phyloP scores from a whole-genome alignment of 2,888 invertebrate species.

The Alviniconcha strummeri region DNA sequence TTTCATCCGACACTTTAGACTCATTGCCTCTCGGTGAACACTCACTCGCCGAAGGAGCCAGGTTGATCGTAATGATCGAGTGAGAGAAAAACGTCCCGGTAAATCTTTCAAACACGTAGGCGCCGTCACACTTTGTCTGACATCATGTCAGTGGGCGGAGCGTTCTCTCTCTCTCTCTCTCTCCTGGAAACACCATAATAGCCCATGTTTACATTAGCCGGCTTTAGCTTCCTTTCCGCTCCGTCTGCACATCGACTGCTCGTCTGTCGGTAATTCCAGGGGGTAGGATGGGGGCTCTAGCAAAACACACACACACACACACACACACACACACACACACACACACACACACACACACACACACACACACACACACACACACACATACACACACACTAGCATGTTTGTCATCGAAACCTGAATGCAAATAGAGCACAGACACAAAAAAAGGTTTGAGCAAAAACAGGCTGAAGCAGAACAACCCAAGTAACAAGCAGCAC shows the following conservation, averaged over 20 bases:
- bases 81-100: no score
- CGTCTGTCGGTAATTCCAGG: no score
- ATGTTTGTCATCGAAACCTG: background rate
- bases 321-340: background rate
- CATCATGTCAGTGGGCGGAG: no score
- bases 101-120: no score
- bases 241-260: background rate
- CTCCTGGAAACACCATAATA: background rate
- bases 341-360: slow-evolving; percentile 15
- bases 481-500: background rate
- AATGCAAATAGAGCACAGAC: background rate
- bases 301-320: background rate
- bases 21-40: no score
- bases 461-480: no score
- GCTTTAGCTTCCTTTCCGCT: background rate
- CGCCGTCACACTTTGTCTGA: no score
- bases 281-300: background rate
- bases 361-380: slow-evolving; percentile 16
- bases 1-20: no score
- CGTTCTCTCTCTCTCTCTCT: slow-evolving; percentile 1
- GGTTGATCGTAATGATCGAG: no score
- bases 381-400: background rate
- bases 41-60: no score
- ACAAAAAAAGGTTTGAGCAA: no score
- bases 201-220: background rate